These are phyloP conservation scores for Drosophila koepferae DNA, from an alignment of 2,888 invertebrate genomes.

Conservation along the genomic window DNA sequence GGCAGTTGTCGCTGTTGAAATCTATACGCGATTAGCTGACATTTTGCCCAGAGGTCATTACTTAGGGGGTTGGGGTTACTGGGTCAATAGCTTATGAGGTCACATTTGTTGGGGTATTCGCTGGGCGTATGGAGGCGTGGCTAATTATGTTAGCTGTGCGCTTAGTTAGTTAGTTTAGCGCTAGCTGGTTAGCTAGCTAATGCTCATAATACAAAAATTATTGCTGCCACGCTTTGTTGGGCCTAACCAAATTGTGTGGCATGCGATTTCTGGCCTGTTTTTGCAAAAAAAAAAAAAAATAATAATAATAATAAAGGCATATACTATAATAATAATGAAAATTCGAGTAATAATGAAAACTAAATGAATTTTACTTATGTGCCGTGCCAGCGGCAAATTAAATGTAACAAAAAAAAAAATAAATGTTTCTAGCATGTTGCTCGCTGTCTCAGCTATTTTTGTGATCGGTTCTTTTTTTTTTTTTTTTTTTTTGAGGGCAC, in stretches of 20 bases:
- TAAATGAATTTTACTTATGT: conserved; percentile 79
- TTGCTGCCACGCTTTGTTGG: conserved; percentile 42
- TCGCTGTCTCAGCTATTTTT: conserved; percentile 43
- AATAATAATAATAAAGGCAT: background rate
- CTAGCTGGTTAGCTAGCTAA: conserved; percentile 27
- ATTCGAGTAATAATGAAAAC: conserved; percentile 68
- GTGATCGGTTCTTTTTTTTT: conserved; percentile 33
- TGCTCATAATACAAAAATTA: conserved; percentile 31
- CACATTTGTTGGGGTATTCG: conserved; percentile 43
- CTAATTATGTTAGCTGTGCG: conserved; percentile 33
- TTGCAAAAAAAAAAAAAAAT: conserved; percentile 22
- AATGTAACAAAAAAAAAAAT: conserved; percentile 59
- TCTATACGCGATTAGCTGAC: conserved; percentile 73
- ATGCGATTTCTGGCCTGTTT: conserved; percentile 72
- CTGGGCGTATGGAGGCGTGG: background rate
- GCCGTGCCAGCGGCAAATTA: conserved; percentile 75
- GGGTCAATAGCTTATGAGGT: conserved; percentile 79
- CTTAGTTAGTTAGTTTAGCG: conserved; percentile 27
- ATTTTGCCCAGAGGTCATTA: conserved; percentile 74
- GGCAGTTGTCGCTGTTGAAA: conserved; percentile 41
- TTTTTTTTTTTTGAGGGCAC: conserved; percentile 44
- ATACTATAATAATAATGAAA: conserved; percentile 38
- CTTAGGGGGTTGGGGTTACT: conserved; percentile 71
- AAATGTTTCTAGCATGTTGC: conserved; percentile 72
- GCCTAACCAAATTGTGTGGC: conserved; percentile 64